These are phyloP conservation scores for Mycteria americana DNA, from an alignment of 2,797 vertebrate genomes.

Conservation along the genomic window DNA sequence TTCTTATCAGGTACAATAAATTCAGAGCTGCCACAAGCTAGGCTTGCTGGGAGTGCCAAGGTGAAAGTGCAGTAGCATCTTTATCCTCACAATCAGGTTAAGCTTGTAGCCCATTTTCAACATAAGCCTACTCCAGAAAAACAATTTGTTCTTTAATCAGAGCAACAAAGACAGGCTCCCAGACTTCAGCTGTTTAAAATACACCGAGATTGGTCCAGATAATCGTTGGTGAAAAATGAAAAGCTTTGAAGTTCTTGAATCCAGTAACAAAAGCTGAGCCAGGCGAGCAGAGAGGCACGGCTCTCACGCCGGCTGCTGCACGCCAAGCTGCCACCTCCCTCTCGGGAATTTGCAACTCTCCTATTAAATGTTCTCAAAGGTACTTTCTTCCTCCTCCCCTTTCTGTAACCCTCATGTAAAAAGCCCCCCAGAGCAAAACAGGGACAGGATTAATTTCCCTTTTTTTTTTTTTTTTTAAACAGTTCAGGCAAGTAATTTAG, in stretches of 20 bases:
- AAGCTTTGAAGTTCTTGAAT: neutral
- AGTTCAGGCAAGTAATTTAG: neutral
- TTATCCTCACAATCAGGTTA: neutral
- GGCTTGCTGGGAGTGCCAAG: neutral
- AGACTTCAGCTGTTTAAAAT: neutral
- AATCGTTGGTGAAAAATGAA: neutral
- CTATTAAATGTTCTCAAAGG: neutral
- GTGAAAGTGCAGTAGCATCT: neutral
- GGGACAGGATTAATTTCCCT: neutral
- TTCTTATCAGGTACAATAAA: neutral
- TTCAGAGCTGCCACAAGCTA: neutral
- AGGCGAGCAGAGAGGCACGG: accelerated
- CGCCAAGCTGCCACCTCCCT: neutral
- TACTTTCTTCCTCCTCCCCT: neutral
- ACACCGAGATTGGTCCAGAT: neutral
- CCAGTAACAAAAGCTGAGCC: neutral
- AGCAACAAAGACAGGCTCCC: neutral
- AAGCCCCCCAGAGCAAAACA: neutral
- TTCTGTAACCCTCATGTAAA: neutral
- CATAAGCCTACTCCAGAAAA: neutral
- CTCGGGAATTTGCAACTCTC: accelerated
- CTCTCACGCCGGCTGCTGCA: neutral
- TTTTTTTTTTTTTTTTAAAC: neutral
- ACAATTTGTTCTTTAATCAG: neutral
- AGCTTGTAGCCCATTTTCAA: neutral